Evolutionary conservation across 2,113 vertebrate genomes (phyloP), one percentile per base, ranked within the genome.

Genomic region (Ornithorhynchus anatinus): DNA sequence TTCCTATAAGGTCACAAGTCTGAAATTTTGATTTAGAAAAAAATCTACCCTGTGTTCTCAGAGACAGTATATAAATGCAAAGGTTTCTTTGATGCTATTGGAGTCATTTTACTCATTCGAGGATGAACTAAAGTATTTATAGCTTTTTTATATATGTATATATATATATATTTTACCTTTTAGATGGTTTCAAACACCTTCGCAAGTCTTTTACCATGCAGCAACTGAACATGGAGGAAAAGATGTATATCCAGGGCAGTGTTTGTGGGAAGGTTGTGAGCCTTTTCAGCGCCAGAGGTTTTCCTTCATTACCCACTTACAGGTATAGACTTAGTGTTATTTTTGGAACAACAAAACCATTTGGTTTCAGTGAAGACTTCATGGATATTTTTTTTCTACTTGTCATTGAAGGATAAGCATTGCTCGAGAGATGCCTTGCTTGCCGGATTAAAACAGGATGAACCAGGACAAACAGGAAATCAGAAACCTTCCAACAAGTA

Each of bases 141-240:
- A n/a, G n/a, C n/a, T n/a, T n/a, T n/a, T n/a, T n/a, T n/a, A n/a
- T n/a, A n/a, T n/a, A n/a, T n/a, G n/a, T n/a, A n/a, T n/a, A n/a
- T n/a, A n/a, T n/a, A n/a, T n/a, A n/a, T n/a, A n/a, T n/a, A 32
- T 22, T 23, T 37, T 48, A 16, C 85, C 87, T 77, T 63, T 13
- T 40, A 99, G 98, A 92, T 99, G 98, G 98, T 99, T 99, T 85
- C 97, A 98, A 86, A 98, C 97, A n/a, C 97, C 97, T 3, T 95
- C 96, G 22, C 95, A 98, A 84, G 98, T 99, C 83, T 99, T 98
- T 87, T 99, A 99, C 91, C 98, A 99, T 2, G 98, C 97, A 36
- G 98, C 97, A 48, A 99, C 96, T 15, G 94, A 95, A 79, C 98
- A 99, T 13, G 98, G 98, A 56, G 95, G 95, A 19, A 99, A 97